Evolutionary conservation across 2,888 invertebrate species (phyloP).

Genomic region (Trilocha varians): DNA sequence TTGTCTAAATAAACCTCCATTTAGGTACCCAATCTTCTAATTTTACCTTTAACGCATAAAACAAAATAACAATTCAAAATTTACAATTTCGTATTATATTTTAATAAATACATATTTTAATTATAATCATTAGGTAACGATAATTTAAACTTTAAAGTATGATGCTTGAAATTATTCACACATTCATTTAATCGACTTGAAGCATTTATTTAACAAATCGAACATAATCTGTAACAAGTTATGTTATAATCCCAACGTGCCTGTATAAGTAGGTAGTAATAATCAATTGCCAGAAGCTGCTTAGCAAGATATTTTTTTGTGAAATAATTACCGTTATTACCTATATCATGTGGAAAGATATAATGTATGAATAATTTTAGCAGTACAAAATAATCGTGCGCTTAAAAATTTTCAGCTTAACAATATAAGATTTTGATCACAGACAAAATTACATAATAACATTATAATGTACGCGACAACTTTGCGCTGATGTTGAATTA

Average conservation of each 20-base stretch:
- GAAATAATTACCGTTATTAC: no score
- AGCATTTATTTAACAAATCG: no score
- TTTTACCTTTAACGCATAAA: no score
- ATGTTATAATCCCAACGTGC: no score
- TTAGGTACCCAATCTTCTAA: no score
- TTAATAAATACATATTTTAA: no score
- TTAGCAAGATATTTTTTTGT: no score
- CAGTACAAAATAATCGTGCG: constrained; percentile 37
- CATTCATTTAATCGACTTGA: constrained; percentile 32
- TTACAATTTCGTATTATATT: constrained; percentile 12
- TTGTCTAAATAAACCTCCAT: no score
- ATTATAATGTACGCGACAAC: constrained; percentile 52
- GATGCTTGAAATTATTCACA: constrained; percentile 24
- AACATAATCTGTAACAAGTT: no score
- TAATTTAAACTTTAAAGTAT: constrained; percentile 21
- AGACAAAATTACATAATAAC: constrained; percentile 70
- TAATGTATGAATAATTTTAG: constrained; percentile 36
- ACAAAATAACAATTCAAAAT: constrained; percentile 23
- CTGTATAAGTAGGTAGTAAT: no score
- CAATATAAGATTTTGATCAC: constrained; percentile 70
- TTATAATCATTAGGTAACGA: constrained; percentile 21
- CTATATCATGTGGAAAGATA: no score
- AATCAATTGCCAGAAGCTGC: no score
- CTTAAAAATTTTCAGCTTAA: constrained; percentile 60
- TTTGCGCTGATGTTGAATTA: constrained; percentile 59